These are phyloP conservation scores for Conomelus anceps DNA, from an alignment of 2,888 invertebrate genomes.

Conservation along the genomic window DNA sequence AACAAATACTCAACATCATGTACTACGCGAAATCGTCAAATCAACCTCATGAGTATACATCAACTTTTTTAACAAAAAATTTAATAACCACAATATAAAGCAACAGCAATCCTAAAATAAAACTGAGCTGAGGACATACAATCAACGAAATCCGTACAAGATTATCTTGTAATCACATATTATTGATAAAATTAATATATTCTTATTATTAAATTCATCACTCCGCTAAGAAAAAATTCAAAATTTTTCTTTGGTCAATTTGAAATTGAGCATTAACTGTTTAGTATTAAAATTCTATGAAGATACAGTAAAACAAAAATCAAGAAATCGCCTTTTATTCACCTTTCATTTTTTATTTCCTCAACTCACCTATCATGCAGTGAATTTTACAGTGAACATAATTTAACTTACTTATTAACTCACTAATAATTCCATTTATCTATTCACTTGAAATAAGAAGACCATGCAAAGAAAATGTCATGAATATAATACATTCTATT, in stretches of 20 bases:
- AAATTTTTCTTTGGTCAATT: not conserved
- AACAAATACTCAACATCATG: not conserved
- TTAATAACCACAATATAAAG: not conserved
- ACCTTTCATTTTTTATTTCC: not conserved
- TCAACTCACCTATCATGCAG: not conserved
- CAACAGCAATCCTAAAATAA: not conserved
- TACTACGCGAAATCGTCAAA: not conserved
- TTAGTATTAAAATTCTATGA: no score
- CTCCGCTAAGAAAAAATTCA: not conserved
- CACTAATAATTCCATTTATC: not conserved
- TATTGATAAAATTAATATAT: not conserved
- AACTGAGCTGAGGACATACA: not conserved
- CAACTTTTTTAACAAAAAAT: not conserved
- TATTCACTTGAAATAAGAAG: not conserved
- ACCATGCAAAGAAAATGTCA: not conserved
- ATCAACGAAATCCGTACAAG: not conserved
- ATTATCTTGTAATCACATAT: not conserved
- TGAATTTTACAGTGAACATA: not conserved
- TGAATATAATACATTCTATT: not conserved
- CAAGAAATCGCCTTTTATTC: no score
- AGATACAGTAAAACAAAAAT: no score
- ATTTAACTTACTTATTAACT: not conserved
- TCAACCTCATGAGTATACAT: not conserved
- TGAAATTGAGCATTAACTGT: no score
- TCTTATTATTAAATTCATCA: not conserved